A percentile compares a stretch with the other conserved stretches of the same genome.
Conservation (phyloP, 1,140 invertebrate species). For the Stenopsyche tienmushanensis region DNA sequence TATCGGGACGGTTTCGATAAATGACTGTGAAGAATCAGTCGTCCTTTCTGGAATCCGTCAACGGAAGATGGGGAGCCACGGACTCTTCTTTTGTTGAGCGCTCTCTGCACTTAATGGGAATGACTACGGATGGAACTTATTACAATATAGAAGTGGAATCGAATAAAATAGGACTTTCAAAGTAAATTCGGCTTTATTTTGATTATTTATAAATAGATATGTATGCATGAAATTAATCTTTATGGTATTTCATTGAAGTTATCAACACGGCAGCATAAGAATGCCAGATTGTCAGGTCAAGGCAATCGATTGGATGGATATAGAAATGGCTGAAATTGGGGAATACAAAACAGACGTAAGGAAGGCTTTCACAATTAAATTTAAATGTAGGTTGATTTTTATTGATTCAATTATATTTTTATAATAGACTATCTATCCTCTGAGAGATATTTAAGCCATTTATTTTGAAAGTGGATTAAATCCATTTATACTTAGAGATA, state of each 20-base stretch:
- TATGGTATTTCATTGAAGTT: conserved; percentile 34
- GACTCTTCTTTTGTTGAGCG: conserved; percentile 43
- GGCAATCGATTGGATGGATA: conserved; percentile 42
- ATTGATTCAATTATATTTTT: not conserved
- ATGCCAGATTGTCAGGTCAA: conserved; percentile 31
- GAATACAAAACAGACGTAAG: conserved; percentile 37
- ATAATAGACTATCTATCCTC: not conserved
- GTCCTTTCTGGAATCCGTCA: conserved; percentile 18
- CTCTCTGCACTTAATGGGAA: conserved; percentile 45
- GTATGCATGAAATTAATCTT: not conserved
- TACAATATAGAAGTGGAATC: conserved; percentile 48
- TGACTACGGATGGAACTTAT: conserved; percentile 49
- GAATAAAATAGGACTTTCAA: conserved; percentile 49
- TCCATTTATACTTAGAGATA: too few species aligned
- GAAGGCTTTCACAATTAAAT: conserved; percentile 38
- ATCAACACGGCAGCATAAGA: conserved; percentile 44
- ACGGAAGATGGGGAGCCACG: conserved; percentile 49
- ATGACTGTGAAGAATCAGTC: conserved; percentile 42
- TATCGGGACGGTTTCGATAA: conserved; percentile 48
- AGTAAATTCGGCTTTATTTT: too few species aligned
- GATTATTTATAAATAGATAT: conserved; percentile 7
- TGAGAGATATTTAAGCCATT: too few species aligned
- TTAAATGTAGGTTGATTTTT: conserved; percentile 38
- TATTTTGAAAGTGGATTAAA: too few species aligned
- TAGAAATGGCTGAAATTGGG: conserved; percentile 39